A percentile compares a stretch with the other conserved stretches of the same genome.
Evolutionary conservation across 2,888 invertebrate species (phyloP).

Genomic region (Schrankia costaestrigalis): DNA sequence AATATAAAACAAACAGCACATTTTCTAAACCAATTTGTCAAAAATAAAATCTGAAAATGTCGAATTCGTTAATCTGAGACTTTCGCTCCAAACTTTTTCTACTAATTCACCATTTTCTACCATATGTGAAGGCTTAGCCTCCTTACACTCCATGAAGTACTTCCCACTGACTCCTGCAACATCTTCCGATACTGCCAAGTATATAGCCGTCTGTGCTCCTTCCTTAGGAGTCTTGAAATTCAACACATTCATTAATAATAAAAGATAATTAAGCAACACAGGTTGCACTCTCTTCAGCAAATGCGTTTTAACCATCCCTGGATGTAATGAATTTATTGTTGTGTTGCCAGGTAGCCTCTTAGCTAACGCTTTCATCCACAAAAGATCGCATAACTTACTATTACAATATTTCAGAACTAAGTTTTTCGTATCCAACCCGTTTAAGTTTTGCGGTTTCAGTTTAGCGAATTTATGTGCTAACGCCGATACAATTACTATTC

Average conservation of each 20-base stretch:
- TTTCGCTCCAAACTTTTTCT: conserved; percentile 87
- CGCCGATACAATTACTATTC: conserved; percentile 71
- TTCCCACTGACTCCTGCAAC: conserved; percentile 84
- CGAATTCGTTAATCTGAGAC: conserved; percentile 39
- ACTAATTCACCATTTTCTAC: conserved; percentile 84
- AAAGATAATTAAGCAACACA: conserved; percentile 54
- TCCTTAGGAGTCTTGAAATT: conserved; percentile 84
- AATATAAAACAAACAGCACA: too few relatives aligned
- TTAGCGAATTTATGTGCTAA: conserved; percentile 36
- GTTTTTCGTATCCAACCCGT: conserved; percentile 39
- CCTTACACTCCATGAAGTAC: conserved; percentile 89
- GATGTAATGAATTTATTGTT: conserved; percentile 90
- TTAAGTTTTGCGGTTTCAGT: conserved; percentile 69
- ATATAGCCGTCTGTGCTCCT: conserved; percentile 89
- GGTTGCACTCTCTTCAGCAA: conserved; percentile 84
- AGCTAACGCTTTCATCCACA: conserved; percentile 65
- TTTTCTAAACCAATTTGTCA: too few relatives aligned
- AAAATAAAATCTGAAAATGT: too few relatives aligned
- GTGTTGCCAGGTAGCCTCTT: conserved; percentile 75
- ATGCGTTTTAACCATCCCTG: conserved; percentile 89
- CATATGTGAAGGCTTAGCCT: conserved; percentile 69
- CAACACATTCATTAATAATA: conserved; percentile 77
- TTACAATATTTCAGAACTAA: conserved; percentile 62
- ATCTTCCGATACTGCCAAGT: conserved; percentile 87
- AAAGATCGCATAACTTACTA: conserved; percentile 62